Base-by-base conservation (phyloP, 2,797 vertebrate genomes). In the Adrianichthys oophorus region DNA sequence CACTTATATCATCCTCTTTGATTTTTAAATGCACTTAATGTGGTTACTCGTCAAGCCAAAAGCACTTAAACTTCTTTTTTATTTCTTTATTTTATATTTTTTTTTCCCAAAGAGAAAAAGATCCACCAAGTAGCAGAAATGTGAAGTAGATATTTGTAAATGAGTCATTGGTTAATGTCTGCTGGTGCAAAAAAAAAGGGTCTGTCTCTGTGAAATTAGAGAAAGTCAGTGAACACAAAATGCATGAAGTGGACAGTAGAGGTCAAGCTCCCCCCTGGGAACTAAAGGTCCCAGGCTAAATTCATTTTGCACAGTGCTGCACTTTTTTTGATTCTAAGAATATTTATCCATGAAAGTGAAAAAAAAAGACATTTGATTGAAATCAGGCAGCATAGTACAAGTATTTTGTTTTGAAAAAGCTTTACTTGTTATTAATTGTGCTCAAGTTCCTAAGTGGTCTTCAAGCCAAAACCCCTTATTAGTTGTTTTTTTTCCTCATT, bases 251-350 rank as follows among this genome's bases (percentile, higher is more conserved):
- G 85, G 90, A 91, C 86, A 76, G 92, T 74, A 79, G 93, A 93
- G 81, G 87, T 90, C 71, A 79, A 90, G 86, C 92, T 91, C 76
- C 79, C 72, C 74, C 92, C 97, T 97, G 96, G 94, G 93, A 93
- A 85, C 88, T 89, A 90, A 92, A 92, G 89, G 91, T 88, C 92
- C 94, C 95, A 98, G 96, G 94, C 94, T 98, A 98, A 97, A 95
- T 94, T 93, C 94, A 93, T 90, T 94, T 98, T 98, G 96, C 96
- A 98, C 96, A 98, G 93, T 92, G 96, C 92, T 95, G 96, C 97
- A 98, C 96, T 95, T 95, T 37, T 32, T 92, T 91, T 93, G 90
- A 86, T 85, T 72, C 80, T 79, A 76, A 86, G 78, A 88, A 76
- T 80, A 92, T 94, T 92, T 94, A 92, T 93, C 93, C 76, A 80